Conservation (phyloP, 2,888 invertebrate genomes). For the Dicranocentrus wangi region DNA sequence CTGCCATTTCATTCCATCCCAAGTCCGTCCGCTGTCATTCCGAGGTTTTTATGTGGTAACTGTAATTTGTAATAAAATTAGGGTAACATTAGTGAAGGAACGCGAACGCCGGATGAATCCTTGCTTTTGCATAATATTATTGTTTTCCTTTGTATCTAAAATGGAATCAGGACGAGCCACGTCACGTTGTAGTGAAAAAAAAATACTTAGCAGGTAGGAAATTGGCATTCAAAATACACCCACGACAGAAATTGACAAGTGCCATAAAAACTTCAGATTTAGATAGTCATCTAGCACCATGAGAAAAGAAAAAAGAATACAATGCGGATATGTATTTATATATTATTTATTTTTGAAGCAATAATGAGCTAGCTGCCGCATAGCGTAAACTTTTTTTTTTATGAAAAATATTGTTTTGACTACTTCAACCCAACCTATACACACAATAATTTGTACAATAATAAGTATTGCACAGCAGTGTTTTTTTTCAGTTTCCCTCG, state of each 20-base stretch:
- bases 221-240: too few species aligned
- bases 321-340: too few species aligned
- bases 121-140: not conserved
- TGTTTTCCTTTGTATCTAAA: too few species aligned
- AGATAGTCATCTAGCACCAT: not conserved
- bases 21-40: not conserved
- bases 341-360: too few species aligned
- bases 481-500: not conserved
- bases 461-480: not conserved
- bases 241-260: constrained; percentile 4
- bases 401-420: too few species aligned
- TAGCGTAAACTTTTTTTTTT: too few species aligned
- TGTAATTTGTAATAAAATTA: constrained; percentile 14
- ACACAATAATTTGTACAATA: not conserved
- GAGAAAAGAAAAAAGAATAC: not conserved
- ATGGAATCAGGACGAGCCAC: too few species aligned
- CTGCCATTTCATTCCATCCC: not conserved
- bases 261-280: constrained; percentile 4
- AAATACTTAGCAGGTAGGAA: too few species aligned
- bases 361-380: too few species aligned
- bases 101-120: not conserved
- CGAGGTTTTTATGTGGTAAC: constrained; percentile 3
- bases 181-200: too few species aligned
- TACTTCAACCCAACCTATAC: too few species aligned
- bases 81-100: not conserved